Evolutionary conservation across 2,113 vertebrate genomes (phyloP), one percentile per base, ranked within the genome.

Genomic region (Eupsittula cactorum): DNA sequence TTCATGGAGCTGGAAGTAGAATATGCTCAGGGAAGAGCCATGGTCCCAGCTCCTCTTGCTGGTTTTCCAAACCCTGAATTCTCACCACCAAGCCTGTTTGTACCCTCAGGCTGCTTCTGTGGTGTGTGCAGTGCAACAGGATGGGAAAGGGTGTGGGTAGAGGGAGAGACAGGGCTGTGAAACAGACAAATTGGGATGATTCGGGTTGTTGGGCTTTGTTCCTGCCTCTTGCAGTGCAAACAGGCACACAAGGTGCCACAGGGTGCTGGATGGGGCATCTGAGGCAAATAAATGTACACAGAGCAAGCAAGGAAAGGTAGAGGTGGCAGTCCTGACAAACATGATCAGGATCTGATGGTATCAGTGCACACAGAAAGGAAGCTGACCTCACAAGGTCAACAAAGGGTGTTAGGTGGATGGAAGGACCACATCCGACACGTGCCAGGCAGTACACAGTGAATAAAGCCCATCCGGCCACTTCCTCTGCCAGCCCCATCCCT

Each of bases 101-200:
- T 53, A 62, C 13, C 49, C 62, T 53, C 29, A 39, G 10, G 37
- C 17, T 91, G 47, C 70, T 83, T 31, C 35, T 84, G 37, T 5
- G 31, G 8, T 60, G 11, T 9, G 18, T 37, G 35, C 0, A 0
- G 28, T 44, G 19, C 35, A 42, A 27, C 2, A 7, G 70, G 50
- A 81, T 2, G 2, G 42, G 35, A 76, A 15, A 52, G 8, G 3
- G 11, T 67, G 24, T 14, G 35, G 16, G 9, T 1, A 77, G 31
- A 52, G 16, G 17, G 60, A 81, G 27, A 69, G 33, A 12, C n/a
- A 25, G 33, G n/a, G 18, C 23, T 68, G 50, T 28, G 50, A 92
- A 89, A 42, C 2, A 13, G 17, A 92, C 67, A 76, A 87, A 90
- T 0, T 41, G 3, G 75, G 27, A 46, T n/a, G 2, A 31, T 74